Conservation (phyloP, 2,888 invertebrate species). For the Dolichopus griseipennis region DNA sequence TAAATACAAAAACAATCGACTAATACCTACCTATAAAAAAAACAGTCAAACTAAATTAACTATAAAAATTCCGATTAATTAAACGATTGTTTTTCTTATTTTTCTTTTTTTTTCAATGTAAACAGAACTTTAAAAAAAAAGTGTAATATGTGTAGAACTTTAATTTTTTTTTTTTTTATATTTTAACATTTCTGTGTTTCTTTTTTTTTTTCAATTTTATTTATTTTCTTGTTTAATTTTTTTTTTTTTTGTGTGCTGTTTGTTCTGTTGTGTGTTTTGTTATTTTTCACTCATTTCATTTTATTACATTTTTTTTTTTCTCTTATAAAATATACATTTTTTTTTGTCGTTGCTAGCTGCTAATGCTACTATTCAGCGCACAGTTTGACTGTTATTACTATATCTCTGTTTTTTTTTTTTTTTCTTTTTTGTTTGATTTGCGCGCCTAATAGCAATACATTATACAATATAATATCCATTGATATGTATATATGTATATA, state of each 20-base stretch:
- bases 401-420: no score
- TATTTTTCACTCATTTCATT: conserved; percentile 19
- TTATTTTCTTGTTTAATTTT: conserved; percentile 16
- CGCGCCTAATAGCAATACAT: neutral
- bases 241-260: conserved; percentile 9
- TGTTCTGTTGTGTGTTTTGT: neutral
- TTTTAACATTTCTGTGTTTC: neutral
- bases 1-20: no score
- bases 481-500: no score
- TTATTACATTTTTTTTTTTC: conserved; percentile 17
- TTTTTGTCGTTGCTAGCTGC: conserved; percentile 11
- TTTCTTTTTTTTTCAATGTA: no score
- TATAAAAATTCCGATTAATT: no score
- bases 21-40: no score
- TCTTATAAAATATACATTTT: conserved; percentile 14
- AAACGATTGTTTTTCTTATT: no score
- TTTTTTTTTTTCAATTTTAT: neutral
- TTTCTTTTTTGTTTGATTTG: neutral
- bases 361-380: neutral
- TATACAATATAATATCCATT: no score
- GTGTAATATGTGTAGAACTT: neutral
- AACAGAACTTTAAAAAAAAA: no score
- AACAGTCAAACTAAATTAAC: no score
- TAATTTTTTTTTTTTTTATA: neutral
- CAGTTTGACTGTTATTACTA: no score